phyloP scores from a whole-genome alignment of 64 coral and sea anemone genomes.

The Stichodactyla helianthus region DNA sequence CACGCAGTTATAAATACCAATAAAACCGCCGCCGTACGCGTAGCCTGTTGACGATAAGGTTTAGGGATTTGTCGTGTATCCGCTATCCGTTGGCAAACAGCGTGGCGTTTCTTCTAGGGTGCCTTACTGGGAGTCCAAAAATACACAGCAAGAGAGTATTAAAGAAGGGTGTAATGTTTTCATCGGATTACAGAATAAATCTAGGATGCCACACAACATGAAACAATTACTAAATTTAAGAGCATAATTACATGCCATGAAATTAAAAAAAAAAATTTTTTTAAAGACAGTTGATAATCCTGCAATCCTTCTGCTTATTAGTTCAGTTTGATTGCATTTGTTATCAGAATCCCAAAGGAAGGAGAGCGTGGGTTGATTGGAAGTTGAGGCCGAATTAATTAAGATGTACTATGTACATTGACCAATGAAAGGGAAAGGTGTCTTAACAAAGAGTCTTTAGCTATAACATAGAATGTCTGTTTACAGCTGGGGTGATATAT shows the following conservation, averaged over 20 bases:
- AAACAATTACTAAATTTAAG: background rate
- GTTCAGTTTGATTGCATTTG: background rate
- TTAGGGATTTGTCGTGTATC: background rate
- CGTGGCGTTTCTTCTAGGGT: background rate
- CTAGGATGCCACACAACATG: background rate
- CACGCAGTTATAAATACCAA: background rate
- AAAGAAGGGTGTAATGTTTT: background rate
- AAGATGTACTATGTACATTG: background rate
- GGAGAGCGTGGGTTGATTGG: background rate
- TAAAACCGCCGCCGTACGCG: background rate
- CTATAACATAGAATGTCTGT: too few relatives aligned
- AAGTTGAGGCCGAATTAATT: background rate
- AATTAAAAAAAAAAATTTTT: too few relatives aligned
- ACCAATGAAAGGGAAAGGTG: background rate
- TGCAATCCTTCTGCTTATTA: background rate
- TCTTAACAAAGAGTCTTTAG: background rate
- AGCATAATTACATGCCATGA: too few relatives aligned
- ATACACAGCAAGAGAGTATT: background rate
- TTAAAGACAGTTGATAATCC: background rate
- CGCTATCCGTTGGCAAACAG: constrained; percentile 10
- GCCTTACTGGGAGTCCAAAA: background rate
- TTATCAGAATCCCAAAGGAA: too few relatives aligned
- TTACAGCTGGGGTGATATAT: too few relatives aligned
- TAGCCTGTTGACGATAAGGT: background rate
- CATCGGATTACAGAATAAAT: background rate